phyloP scores from a whole-genome alignment of 2,888 invertebrate species.

The Brachylomia viminalis region DNA sequence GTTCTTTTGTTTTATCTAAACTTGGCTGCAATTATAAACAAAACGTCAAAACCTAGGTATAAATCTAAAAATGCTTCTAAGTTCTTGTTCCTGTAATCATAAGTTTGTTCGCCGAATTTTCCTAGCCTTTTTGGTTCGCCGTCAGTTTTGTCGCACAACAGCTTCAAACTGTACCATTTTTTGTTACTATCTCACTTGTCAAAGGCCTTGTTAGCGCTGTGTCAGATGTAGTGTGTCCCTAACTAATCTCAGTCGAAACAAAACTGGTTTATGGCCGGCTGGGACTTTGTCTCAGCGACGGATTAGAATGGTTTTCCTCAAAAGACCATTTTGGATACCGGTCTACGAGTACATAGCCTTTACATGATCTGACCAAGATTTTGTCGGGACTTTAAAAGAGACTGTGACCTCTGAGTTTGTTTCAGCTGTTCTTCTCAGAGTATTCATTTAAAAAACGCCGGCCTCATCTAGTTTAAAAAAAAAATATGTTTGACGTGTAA shows the following conservation, averaged over 20 bases:
- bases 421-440: too few relatives aligned
- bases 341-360: too few relatives aligned
- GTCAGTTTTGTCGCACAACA: constrained; percentile 1
- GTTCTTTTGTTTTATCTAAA: background rate
- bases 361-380: too few relatives aligned
- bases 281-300: background rate
- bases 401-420: too few relatives aligned
- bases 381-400: too few relatives aligned
- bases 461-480: too few relatives aligned
- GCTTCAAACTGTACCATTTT: constrained; percentile 4
- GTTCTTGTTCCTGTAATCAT: too few relatives aligned
- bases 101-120: background rate
- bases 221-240: constrained; percentile 22
- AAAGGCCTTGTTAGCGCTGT: constrained; percentile 30
- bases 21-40: background rate
- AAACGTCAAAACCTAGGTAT: background rate
- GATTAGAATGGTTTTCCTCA: too few relatives aligned
- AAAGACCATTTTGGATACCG: too few relatives aligned
- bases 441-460: too few relatives aligned
- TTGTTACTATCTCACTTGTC: constrained; percentile 27
- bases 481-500: too few relatives aligned
- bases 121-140: background rate
- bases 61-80: background rate
- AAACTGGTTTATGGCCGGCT: constrained; percentile 3
- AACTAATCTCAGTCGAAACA: constrained; percentile 39